Base-by-base conservation (phyloP, 2,797 vertebrate species). In the Australoheros facetus region DNA sequence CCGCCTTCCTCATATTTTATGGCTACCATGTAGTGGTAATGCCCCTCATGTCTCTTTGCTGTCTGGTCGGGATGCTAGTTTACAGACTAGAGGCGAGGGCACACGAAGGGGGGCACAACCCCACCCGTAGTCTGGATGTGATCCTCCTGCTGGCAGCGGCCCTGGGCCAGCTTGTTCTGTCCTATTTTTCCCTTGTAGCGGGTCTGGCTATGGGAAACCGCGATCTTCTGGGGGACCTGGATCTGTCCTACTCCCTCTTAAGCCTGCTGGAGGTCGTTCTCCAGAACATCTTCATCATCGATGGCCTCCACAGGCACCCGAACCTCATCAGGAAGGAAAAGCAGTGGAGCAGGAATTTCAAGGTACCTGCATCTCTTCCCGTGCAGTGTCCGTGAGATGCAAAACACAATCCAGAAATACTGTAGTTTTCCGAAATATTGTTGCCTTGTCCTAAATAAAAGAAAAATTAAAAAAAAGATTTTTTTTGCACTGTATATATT, bases 261-360 rank as follows among this genome's bases (percentile, higher is more conserved):
- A 93, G 96, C 51, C 95, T 98, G 82, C 78, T 97, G 81, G 96
- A 98, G 92, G 95, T 96, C 82, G 88, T 97, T 51, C 90, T 96
- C 12, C 97, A 99, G 87, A 99, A 97, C 23, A 86, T 97, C 89
- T 98, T 98, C 88, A 97, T 98, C 82, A 97, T 99, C 0, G 95
- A 97, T 1, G 97, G 97, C 16, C 95, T 97, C 73, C 96, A 97
- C 84, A 87, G 95, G 10, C 94, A 94, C 78, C 92, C 93, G 0
- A 53, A 17, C 0, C 82, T 80, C 45, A 75, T 54, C 4, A 88
- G 34, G 79, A 90, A 86, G 34, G 9, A 51, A 37, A 79, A 71
- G 60, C 37, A 56, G 42, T 56, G 5, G 23, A 85, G 80, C 13
- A 72, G 17, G 51, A 64, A 84, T 5, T 89, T 93, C 55, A 91